A percentile compares a stretch with the other conserved stretches of the same genome.
Evolutionary conservation across 2,113 vertebrate genomes (phyloP).

Genomic region (Dipodomys spectabilis): DNA sequence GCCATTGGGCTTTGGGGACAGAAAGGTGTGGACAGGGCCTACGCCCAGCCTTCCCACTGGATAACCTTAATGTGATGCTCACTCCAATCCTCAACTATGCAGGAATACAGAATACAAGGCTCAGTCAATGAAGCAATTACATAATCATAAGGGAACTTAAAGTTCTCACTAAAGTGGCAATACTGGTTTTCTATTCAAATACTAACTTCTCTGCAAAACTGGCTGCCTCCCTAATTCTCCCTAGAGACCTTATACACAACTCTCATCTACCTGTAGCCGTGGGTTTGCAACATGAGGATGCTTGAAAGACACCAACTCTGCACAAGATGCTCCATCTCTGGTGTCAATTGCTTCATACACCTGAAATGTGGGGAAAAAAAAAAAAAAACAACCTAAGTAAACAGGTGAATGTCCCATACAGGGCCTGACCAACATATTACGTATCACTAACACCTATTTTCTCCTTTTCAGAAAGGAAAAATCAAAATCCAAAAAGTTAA

Average conservation of each 20-base stretch:
- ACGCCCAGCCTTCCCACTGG: not conserved
- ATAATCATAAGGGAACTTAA: not conserved
- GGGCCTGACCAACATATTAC: rapidly evolving
- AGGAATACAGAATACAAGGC: rapidly evolving
- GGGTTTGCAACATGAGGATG: constrained; percentile 98
- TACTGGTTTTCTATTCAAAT: not conserved
- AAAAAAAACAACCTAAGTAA: not conserved
- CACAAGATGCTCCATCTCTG: constrained; percentile 91
- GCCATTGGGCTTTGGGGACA: not conserved
- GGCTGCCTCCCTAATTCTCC: not conserved
- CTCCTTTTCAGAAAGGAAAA: not conserved
- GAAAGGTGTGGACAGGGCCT: not conserved
- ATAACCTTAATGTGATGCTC: no score
- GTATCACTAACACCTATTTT: not conserved
- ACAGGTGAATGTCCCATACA: not conserved
- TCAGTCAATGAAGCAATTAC: rapidly evolving
- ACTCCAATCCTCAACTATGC: not conserved
- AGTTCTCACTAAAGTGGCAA: not conserved
- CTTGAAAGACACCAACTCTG: constrained; percentile 96
- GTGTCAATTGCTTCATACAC: constrained; percentile 93
- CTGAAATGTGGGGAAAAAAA: constrained; percentile 82
- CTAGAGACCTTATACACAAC: not conserved
- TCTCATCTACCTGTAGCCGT: constrained; percentile 91
- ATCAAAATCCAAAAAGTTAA: not conserved
- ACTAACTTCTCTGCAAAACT: not conserved